Base-by-base conservation (phyloP, 2,113 vertebrate genomes). In the Forbesichthys agassizii region DNA sequence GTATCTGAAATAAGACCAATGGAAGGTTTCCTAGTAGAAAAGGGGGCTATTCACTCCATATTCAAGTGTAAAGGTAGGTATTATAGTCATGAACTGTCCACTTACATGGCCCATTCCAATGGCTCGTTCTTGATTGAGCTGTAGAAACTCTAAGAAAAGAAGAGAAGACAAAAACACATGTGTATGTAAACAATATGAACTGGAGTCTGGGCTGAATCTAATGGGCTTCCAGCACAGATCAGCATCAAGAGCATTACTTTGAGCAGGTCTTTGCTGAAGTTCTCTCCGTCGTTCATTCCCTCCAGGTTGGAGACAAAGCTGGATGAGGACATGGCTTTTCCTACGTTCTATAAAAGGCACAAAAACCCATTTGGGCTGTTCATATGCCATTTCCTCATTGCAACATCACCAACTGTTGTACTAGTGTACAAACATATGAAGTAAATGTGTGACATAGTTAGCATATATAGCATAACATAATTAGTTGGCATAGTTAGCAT, bases 241-340 rank as follows among this genome's bases (percentile, higher is more conserved):
- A 33, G 13, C 10, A 16, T 13, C 5, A 27, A n/a, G 3, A 4
- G 0, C 3, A 0, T 20, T 88, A 97, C 96, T 91, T 96, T 98
- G 7, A 98, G 80, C 70, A 93, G 81, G 13, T 96, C 95, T 75
- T 94, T 95, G 77, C 76, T 91, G 89, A 96, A 98, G 87, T 93
- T 94, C 46, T 72, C 73, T 0, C 91, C 95, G 0, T 96, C 93
- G n/a, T 88, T 93, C 90, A 98, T 93, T 56, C 93, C 93, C 0
- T 94, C 91, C 65, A 98, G 87, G 80, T 98, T 98, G 83, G 86
- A 92, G 48, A 98, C 89, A 75, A 98, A 98, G 18, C 92, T 91
- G 42, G 93, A 86, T 3, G 89, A 85, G 4, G 92, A 93, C 96
- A 98, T 98, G 80, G 90, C 87, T 70, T 95, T 96, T n/a, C 96